Conservation (phyloP, 2,797 vertebrate species). For the Sebastes dallii region DNA sequence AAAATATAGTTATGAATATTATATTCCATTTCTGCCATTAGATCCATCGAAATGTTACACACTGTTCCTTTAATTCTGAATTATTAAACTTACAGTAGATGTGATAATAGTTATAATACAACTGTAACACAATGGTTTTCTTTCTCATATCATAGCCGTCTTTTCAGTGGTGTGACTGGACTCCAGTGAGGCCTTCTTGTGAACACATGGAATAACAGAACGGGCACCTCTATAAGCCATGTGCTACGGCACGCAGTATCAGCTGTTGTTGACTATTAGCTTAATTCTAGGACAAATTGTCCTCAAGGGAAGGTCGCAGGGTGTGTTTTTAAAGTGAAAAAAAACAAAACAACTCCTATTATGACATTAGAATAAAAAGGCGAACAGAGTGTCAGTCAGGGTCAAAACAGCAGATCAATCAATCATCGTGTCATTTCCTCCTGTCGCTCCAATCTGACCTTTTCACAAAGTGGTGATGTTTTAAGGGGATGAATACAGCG, state of each 20-base stretch:
- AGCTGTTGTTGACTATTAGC: slow-evolving; percentile 18
- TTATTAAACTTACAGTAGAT: background rate
- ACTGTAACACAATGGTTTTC: background rate
- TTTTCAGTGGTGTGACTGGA: background rate
- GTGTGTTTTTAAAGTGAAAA: background rate
- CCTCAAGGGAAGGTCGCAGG: background rate
- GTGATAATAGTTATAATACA: background rate
- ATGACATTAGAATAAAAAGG: background rate
- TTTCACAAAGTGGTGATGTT: slow-evolving; percentile 20
- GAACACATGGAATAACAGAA: background rate
- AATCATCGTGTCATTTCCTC: slow-evolving; percentile 12
- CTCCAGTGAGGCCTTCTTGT: background rate
- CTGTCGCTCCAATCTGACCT: background rate
- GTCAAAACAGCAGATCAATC: slow-evolving; percentile 14
- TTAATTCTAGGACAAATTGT: slow-evolving; percentile 8
- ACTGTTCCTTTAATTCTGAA: background rate
- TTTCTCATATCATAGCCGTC: background rate
- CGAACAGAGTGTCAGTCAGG: background rate
- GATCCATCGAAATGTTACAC: too few relatives aligned
- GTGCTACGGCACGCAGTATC: background rate
- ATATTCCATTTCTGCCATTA: too few relatives aligned
- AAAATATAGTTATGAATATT: too few relatives aligned
- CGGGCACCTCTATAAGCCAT: background rate
- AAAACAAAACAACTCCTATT: background rate
- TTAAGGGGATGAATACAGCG: background rate